Percentiles rank a stretch among this genome's conserved stretches.
phyloP scores from a whole-genome alignment of 2,113 vertebrate species.

The Pseudopodoces humilis region DNA sequence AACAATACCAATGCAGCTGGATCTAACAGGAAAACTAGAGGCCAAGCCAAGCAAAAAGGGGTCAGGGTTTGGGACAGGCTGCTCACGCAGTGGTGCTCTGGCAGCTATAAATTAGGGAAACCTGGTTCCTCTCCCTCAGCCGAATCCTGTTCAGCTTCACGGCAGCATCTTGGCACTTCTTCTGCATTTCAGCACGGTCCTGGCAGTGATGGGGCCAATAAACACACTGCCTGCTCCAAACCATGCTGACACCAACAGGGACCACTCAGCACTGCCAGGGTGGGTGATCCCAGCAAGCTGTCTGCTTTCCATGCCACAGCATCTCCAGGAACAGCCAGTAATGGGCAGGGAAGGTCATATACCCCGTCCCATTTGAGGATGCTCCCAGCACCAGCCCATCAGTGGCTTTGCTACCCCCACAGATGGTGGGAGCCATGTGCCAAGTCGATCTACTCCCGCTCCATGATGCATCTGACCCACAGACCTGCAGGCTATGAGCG shows the following conservation, averaged over 20 bases:
- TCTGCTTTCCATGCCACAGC: rapidly evolving
- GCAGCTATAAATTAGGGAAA: background rate
- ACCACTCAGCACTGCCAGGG: background rate
- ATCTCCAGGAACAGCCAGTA: background rate
- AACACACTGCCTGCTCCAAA: background rate
- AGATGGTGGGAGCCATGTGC: background rate
- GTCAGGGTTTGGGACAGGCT: background rate
- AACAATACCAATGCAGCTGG: background rate
- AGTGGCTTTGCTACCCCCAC: background rate
- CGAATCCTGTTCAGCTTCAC: rapidly evolving
- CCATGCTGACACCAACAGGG: rapidly evolving
- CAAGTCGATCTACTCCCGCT: background rate
- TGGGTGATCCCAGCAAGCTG: background rate
- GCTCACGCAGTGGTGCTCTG: rapidly evolving
- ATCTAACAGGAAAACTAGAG: background rate
- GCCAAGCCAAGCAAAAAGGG: background rate
- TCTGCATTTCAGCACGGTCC: background rate
- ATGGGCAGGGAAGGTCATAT: background rate
- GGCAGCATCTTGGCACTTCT: background rate
- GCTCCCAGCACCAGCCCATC: background rate
- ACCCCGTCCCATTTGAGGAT: rapidly evolving
- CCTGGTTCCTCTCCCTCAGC: background rate
- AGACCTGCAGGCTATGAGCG: background rate
- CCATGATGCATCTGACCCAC: background rate
- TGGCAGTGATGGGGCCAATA: background rate